Conservation (phyloP, 1,140 invertebrate genomes). For the Euglossa dilemma region DNA sequence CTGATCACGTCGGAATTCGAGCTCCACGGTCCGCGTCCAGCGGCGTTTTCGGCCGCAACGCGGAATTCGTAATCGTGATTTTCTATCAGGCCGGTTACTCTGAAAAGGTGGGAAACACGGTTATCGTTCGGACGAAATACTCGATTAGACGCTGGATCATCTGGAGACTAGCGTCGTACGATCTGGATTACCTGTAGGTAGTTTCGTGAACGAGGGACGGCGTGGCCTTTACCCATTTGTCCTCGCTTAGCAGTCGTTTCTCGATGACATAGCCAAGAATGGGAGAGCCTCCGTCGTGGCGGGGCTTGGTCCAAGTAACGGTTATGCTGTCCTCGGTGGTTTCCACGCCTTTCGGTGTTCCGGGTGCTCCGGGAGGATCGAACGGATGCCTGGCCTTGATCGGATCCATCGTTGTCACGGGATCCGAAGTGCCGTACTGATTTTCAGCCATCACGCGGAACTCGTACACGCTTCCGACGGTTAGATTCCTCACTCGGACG, state of each 20-base stretch:
- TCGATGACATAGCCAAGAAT: conserved; percentile 97
- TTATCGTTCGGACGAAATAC: neutral
- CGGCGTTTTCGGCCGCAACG: conserved; percentile 97
- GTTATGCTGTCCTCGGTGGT: conserved; percentile 97
- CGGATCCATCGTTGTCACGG: conserved; percentile 92
- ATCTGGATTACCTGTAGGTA: conserved; percentile 87
- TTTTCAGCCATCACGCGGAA: conserved; percentile 99
- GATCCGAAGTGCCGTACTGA: conserved; percentile 97
- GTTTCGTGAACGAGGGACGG: conserved; percentile 92
- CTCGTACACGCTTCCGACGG: conserved; percentile 95
- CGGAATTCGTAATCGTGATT: conserved; percentile 99
- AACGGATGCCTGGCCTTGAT: conserved; percentile 98
- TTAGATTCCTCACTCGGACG: conserved; percentile 94
- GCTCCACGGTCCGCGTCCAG: conserved; percentile 96
- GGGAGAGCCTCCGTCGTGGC: conserved; percentile 95
- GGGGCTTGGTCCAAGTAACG: conserved; percentile 95
- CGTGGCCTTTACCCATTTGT: conserved; percentile 95
- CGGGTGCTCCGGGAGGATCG: conserved; percentile 95
- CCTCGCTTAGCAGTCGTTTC: conserved; percentile 93
- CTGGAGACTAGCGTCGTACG: no score
- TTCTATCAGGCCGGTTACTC: conserved; percentile 94
- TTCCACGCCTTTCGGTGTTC: conserved; percentile 92
- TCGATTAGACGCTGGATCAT: no score
- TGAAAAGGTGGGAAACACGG: conserved; percentile 55
- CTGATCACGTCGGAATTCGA: conserved; percentile 95